phyloP scores from a whole-genome alignment of 1,140 invertebrate species.

The Pseudachorutes palmiensis region DNA sequence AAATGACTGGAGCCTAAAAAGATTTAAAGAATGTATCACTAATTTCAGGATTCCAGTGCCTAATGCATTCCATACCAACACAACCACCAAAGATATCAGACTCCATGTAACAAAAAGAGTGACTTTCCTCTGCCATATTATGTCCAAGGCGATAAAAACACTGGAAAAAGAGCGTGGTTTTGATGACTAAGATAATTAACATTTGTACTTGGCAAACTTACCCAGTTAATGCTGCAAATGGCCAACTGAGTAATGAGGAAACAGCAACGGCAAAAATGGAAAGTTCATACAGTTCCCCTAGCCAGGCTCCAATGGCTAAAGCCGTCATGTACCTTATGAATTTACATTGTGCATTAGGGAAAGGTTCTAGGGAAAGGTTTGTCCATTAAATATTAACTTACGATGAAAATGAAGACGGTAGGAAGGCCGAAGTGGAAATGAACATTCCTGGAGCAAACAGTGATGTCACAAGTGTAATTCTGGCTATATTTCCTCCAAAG shows the following conservation, averaged over 20 bases:
- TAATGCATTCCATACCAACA: constrained; percentile 55
- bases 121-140: constrained; percentile 57
- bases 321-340: constrained; percentile 58
- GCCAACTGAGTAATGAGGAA: constrained; percentile 75
- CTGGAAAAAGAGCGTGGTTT: constrained; percentile 43
- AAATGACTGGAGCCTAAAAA: constrained; percentile 60
- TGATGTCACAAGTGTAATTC: constrained; percentile 71
- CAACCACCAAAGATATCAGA: constrained; percentile 55
- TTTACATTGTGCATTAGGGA: constrained; percentile 13
- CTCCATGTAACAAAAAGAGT: constrained; percentile 66
- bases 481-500: constrained; percentile 80
- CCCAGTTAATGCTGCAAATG: constrained; percentile 81
- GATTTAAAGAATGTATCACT: constrained; percentile 6
- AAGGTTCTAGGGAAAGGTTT: constrained; percentile 3
- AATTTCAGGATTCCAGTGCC: no score
- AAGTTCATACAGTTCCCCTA: constrained; percentile 62
- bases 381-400: constrained; percentile 47
- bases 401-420: constrained; percentile 92
- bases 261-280: constrained; percentile 76
- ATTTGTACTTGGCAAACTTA: constrained; percentile 40
- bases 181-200: constrained; percentile 19
- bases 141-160: constrained; percentile 80
- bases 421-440: constrained; percentile 74
- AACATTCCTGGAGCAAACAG: constrained; percentile 87
- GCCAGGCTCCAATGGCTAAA: constrained; percentile 77